Percentiles rank a stretch among this genome's conserved stretches.
Conservation (phyloP, 2,888 invertebrate species). For the Dioctria linearis region DNA sequence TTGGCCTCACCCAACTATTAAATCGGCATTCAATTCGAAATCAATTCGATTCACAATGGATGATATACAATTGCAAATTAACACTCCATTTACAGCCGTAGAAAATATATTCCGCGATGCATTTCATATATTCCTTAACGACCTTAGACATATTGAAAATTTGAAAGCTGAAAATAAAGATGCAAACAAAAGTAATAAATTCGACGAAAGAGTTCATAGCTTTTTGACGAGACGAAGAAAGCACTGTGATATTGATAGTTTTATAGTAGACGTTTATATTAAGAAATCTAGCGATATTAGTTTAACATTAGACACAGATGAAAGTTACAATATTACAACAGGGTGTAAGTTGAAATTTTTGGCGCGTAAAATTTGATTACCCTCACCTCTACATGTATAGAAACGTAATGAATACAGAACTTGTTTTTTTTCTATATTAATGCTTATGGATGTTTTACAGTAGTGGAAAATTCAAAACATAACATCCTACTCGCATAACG, state of each 20-base stretch:
- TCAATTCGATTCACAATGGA: slow-evolving; percentile 73
- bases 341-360: slow-evolving; percentile 67
- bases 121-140: slow-evolving; percentile 67
- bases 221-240: slow-evolving; percentile 60
- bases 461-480: no score
- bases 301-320: slow-evolving; percentile 79
- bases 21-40: slow-evolving; percentile 77
- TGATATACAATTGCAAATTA: slow-evolving; percentile 65
- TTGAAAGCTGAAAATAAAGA: slow-evolving; percentile 57
- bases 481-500: no score
- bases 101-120: slow-evolving; percentile 65
- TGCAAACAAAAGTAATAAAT: slow-evolving; percentile 47
- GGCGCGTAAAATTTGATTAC: background rate
- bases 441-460: no score
- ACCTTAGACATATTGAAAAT: slow-evolving; percentile 67
- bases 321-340: slow-evolving; percentile 80
- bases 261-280: slow-evolving; percentile 72
- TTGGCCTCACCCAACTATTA: slow-evolving; percentile 87
- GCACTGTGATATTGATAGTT: slow-evolving; percentile 66
- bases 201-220: slow-evolving; percentile 56
- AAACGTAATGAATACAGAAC: no score
- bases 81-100: slow-evolving; percentile 66
- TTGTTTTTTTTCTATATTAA: no score
- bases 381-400: background rate
- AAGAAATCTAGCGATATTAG: slow-evolving; percentile 74